Base-by-base conservation (phyloP, 64 coral and sea anemone genomes). In the Montipora efflorescens region DNA sequence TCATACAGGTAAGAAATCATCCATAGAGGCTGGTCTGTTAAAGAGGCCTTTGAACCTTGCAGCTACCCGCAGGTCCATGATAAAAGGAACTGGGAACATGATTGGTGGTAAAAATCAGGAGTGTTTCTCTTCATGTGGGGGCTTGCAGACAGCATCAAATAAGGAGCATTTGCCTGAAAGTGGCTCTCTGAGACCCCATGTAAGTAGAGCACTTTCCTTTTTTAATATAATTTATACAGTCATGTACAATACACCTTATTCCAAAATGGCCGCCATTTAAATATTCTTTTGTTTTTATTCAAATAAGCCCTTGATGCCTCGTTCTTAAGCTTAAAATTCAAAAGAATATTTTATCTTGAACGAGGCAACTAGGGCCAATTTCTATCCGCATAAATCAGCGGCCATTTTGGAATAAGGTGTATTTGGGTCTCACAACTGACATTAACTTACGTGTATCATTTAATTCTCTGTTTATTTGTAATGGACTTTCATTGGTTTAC, bases 41-140 rank as follows among this genome's bases (percentile, higher is more conserved):
- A 48, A 18, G 77, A 53, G 61, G 21, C 59, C 76, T 7, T 81
- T 51, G 22, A 22, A 70, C 48, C 45, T 52, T 20, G 5, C 89
- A 71, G 45, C 75, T 64, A 81, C 61, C 18, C 20, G 76, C 3
- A 58, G 61, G 11, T 45, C 75, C 68, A 59, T 22, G 44, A 20
- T 51, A 15, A 62, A 86, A 86, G 43, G 16, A 86, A 23, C 62
- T 70, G 82, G 82, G 66, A 70, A 47, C 82, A 47, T 57, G 53
- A 57, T 48, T 5, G 19, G 5, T 51, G 44, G 64, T 12, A 86
- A 71, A 71, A 70, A 72, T 44, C 62, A 86, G 12, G 82, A 86
- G 46, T 14, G 82, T 64, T 50, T 44, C 47, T 86, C n/a, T 3
- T 86, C 64, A 47, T 9, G 36, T 50, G 47, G 44, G 9, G 68